These are phyloP conservation scores for Microctonus hyperodae DNA, from an alignment of 2,888 invertebrate genomes.

Conservation along the genomic window DNA sequence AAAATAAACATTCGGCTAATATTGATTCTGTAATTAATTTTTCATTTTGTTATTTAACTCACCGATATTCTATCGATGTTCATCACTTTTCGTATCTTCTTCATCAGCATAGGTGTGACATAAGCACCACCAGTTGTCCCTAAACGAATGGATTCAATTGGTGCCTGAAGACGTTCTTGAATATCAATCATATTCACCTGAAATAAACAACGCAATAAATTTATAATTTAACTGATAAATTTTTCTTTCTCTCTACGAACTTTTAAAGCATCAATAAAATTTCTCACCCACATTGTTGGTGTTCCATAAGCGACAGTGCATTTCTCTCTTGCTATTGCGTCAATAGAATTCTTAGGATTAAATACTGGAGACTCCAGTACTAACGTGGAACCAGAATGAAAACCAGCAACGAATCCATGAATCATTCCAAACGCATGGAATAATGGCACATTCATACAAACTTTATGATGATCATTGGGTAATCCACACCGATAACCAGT, in stretches of 20 bases:
- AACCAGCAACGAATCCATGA: constrained; percentile 67
- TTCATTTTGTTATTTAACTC: constrained; percentile 29
- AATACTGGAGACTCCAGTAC: constrained; percentile 70
- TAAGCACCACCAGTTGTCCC: constrained; percentile 79
- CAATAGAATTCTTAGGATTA: constrained; percentile 70
- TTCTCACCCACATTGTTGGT: constrained; percentile 77
- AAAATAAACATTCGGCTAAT: neutral
- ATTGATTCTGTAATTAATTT: too few species aligned
- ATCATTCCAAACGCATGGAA: constrained; percentile 85
- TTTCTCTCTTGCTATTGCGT: constrained; percentile 72
- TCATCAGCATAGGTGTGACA: constrained; percentile 70
- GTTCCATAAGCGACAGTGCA: constrained; percentile 79
- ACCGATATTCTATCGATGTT: constrained; percentile 66
- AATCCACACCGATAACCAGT: constrained; percentile 60
- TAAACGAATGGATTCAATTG: constrained; percentile 64
- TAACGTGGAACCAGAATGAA: constrained; percentile 70
- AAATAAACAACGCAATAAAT: neutral
- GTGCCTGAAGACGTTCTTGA: constrained; percentile 63
- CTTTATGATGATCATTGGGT: constrained; percentile 63
- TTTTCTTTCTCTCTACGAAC: neutral
- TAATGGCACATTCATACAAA: constrained; percentile 76
- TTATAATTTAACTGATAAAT: neutral
- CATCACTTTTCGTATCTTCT: constrained; percentile 64
- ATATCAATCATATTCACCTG: constrained; percentile 74
- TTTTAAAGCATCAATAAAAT: neutral